Percentiles rank a stretch among this genome's conserved stretches.
phyloP scores from a whole-genome alignment of 2,797 vertebrate species.

The Peromyscus nudipes region DNA sequence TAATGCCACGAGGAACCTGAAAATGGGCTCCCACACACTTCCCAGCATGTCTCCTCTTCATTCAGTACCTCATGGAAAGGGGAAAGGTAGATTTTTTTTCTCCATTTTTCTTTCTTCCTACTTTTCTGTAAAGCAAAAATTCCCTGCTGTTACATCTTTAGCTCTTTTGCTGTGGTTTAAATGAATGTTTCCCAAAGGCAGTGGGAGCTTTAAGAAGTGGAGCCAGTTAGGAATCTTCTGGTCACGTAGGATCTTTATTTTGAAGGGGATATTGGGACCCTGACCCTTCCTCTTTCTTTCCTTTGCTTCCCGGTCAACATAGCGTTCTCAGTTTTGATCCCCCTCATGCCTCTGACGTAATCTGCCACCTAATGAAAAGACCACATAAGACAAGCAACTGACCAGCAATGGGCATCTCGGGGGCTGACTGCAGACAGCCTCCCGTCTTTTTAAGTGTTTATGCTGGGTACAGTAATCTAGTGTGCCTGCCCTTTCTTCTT shows the following conservation, averaged over 20 bases:
- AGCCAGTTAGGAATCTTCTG: neutral
- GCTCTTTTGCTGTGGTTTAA: neutral
- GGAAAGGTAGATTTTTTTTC: neutral
- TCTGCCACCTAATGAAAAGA: neutral
- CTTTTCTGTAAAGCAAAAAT: neutral
- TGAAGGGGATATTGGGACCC: neutral
- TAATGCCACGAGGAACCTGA: too few relatives aligned
- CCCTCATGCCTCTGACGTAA: fast-evolving
- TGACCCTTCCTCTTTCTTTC: neutral
- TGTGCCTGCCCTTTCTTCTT: neutral
- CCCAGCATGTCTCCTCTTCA: neutral
- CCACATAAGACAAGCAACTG: neutral
- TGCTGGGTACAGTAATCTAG: neutral
- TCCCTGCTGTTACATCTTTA: neutral
- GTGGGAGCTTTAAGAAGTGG: too few relatives aligned
- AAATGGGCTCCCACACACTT: neutral
- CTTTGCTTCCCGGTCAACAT: neutral
- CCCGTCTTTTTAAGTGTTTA: neutral
- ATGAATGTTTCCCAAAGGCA: neutral
- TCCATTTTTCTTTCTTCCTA: neutral
- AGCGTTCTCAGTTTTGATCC: neutral
- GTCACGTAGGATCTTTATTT: neutral
- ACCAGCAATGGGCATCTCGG: neutral
- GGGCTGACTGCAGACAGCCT: neutral
- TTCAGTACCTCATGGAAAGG: neutral